Base-by-base conservation (phyloP, 2,113 vertebrate species). In the Rhizomys pruinosus region DNA sequence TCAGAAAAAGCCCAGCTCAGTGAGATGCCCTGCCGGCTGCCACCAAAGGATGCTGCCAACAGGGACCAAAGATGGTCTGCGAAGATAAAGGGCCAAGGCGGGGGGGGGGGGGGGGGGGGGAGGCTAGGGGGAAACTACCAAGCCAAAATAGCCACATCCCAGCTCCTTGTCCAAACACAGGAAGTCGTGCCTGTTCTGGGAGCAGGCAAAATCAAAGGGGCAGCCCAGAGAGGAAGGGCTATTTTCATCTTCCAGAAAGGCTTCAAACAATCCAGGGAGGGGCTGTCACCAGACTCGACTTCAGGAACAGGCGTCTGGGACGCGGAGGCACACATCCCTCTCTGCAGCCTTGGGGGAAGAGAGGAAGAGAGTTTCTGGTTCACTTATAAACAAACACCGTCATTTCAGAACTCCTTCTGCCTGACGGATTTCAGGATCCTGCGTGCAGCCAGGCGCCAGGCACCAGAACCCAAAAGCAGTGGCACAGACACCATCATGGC, bases 371-470 rank as follows among this genome's bases (percentile, higher is more conserved):
- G 29, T 85, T 95, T 81, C 78, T 42, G 85, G 63, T 34, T 59
- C 32, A 3, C 0, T 39, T 89, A 85, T 93, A 81, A 89, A 85
- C 95, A 96, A 95, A 96, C 84, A 85, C 87, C 59, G 96, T 94
- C 89, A 92, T 94, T 91, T 79, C 97, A 97, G 97, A 97, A 97
- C 96, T 97, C 96, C 97, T 98, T 96, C 97, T 97, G 96, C 96
- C 94, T 94, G 96, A 97, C n/a, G 97, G 97, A 96, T 96, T 94
- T 84, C 84, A 84, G 55, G 32, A 94, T 97, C 96, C 39, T 79
- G 86, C 47, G 88, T 96, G 95, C 97, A 15, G 87, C 93, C 94
- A 89, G 97, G 95, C 92, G 84, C 95, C 90, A 93, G 96, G 77
- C 94, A 90, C n/a, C n/a, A 88, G 96, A 96, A 85, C 84, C 87